A percentile compares a stretch with the other conserved stretches of the same genome.
These are phyloP conservation scores for Numida meleagris DNA, from an alignment of 2,113 vertebrate genomes.

Conservation along the genomic window DNA sequence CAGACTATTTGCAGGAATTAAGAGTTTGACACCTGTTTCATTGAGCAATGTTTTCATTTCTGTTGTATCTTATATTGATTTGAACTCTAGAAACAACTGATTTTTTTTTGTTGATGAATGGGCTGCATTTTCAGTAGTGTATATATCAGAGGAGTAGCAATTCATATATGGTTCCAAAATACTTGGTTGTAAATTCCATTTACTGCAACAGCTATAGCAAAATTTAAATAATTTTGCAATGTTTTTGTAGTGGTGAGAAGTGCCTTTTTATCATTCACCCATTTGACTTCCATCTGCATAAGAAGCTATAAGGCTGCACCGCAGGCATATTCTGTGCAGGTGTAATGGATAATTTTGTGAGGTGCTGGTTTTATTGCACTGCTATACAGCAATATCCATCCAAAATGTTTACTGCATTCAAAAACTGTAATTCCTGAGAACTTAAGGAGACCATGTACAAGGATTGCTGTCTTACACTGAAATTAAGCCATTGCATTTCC, in stretches of 20 bases:
- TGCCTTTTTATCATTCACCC: not conserved
- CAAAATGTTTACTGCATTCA: not conserved
- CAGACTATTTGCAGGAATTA: not conserved
- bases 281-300: not conserved
- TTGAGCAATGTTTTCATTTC: not conserved
- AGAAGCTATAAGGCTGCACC: not conserved
- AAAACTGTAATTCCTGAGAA: not conserved
- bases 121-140: not conserved
- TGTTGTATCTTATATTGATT: not conserved
- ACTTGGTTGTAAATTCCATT: not conserved
- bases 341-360: not conserved
- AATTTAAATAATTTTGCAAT: not conserved
- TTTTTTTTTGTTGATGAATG: not conserved
- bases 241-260: not conserved
- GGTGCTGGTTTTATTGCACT: not conserved
- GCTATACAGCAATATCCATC: not conserved
- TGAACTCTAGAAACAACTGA: not conserved
- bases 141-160: not conserved
- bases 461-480: not conserved
- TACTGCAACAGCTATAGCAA: not conserved
- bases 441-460: not conserved
- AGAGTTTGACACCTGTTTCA: not conserved
- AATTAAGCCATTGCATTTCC: not conserved
- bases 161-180: not conserved
- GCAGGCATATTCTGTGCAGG: not conserved